Evolutionary conservation across 2,113 vertebrate species (phyloP).

Genomic region (Copsychus sechellarum): DNA sequence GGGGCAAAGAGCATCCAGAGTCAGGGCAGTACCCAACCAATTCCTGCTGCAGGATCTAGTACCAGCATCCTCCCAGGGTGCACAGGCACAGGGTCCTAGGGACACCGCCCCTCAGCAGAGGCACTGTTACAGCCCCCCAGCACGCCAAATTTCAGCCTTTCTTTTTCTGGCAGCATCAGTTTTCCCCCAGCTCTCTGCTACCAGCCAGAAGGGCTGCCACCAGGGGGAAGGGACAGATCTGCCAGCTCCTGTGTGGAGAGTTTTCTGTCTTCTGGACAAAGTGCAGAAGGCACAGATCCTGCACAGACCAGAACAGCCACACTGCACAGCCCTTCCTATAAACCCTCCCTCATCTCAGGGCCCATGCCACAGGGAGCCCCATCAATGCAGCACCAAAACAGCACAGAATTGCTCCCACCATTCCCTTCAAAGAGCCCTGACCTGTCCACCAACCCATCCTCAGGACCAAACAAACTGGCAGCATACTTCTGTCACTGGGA

Average conservation of each 20-base stretch:
- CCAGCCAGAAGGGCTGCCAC: too few relatives aligned
- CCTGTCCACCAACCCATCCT: neutral
- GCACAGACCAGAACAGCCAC: neutral
- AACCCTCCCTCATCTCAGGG: neutral
- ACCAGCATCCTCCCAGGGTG: neutral
- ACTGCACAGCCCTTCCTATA: accelerated
- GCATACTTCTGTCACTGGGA: neutral
- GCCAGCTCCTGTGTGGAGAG: neutral
- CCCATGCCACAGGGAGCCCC: neutral
- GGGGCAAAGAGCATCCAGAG: neutral
- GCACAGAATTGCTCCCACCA: neutral
- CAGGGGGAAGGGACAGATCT: neutral
- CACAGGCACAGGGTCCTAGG: too few relatives aligned
- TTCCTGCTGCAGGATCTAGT: accelerated
- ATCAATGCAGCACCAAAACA: neutral
- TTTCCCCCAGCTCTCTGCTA: neutral
- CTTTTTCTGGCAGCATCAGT: neutral
- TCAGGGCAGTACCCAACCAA: accelerated
- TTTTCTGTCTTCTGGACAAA: neutral
- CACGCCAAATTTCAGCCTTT: neutral
- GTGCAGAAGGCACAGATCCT: neutral
- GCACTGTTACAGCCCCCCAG: neutral
- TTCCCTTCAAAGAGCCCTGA: neutral
- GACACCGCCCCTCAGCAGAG: neutral
- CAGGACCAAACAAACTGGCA: neutral